Conservation (phyloP, 2,797 vertebrate genomes). For the Gymnoscopelus braueri region DNA sequence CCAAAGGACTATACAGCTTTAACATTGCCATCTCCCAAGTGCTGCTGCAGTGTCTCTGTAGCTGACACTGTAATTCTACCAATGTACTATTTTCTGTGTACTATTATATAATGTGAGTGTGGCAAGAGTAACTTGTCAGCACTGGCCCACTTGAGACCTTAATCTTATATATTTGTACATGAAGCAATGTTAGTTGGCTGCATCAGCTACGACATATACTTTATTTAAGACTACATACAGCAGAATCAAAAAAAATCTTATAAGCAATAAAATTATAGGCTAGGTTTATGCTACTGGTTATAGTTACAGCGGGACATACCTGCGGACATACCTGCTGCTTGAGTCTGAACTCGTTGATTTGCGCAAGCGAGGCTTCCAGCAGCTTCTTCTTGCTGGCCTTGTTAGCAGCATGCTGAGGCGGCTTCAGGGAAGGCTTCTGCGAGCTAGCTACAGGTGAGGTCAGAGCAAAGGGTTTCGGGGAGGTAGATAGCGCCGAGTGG, state of each 20-base stretch:
- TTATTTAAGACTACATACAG: too few species aligned
- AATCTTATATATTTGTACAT: neutral
- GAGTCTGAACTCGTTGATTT: constrained; percentile 91
- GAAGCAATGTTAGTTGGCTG: neutral
- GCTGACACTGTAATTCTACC: constrained; percentile 14
- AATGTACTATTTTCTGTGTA: neutral
- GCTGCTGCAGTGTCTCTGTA: too few species aligned
- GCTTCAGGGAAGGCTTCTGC: constrained; percentile 68
- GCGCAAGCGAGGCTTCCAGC: constrained; percentile 89
- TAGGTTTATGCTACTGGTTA: neutral
- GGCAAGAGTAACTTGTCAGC: neutral
- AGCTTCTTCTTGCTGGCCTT: constrained; percentile 93
- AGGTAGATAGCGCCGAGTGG: constrained; percentile 86
- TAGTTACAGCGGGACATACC: neutral
- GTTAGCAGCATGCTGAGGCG: constrained; percentile 57
- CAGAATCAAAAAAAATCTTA: too few species aligned
- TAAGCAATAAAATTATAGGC: neutral
- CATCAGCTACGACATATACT: neutral
- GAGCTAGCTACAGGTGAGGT: constrained; percentile 74
- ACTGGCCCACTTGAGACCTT: neutral
- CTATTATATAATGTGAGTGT: neutral
- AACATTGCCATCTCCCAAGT: neutral
- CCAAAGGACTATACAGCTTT: constrained; percentile 22
- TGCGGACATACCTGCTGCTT: constrained; percentile 92
- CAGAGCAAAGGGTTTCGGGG: constrained; percentile 83